A percentile compares a stretch with the other conserved stretches of the same genome.
Conservation (phyloP, 2,113 vertebrate genomes). For the Cyprinodon variegatus region DNA sequence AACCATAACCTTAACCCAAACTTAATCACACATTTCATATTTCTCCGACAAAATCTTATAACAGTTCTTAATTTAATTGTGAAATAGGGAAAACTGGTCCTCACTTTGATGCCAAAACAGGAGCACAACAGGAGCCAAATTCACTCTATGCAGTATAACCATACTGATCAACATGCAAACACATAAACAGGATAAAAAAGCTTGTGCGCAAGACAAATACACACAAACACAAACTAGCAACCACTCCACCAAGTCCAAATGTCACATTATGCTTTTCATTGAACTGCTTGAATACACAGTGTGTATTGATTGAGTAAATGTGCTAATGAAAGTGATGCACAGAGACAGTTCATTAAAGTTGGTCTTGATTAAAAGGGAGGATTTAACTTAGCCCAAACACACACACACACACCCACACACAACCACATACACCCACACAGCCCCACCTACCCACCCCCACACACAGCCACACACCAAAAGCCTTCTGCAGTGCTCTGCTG, state of each 20-base stretch:
- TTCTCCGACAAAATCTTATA: too few relatives aligned
- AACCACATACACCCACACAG: conserved; percentile 14
- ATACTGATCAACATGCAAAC: background rate
- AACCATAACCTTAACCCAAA: too few relatives aligned
- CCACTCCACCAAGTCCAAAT: conserved; percentile 44
- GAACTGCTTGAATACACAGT: conserved; percentile 76
- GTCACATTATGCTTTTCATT: conserved; percentile 66
- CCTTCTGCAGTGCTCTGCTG: conserved; percentile 2
- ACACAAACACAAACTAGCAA: conserved; percentile 28
- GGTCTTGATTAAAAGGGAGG: conserved; percentile 78
- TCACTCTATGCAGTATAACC: background rate
- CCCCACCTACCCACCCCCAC: conserved; percentile 10
- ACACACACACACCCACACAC: conserved; percentile 21
- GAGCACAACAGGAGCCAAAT: background rate
- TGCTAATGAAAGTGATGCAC: conserved; percentile 81
- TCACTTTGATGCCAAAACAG: too few relatives aligned
- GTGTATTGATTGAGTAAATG: conserved; percentile 81
- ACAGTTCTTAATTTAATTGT: too few relatives aligned
- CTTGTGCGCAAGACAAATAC: background rate
- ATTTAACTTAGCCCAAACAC: conserved; percentile 10
- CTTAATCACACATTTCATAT: too few relatives aligned
- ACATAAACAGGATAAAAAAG: background rate
- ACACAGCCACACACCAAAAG: background rate
- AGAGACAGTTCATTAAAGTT: conserved; percentile 81
- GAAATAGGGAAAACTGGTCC: too few relatives aligned